Conservation (phyloP, 1,140 invertebrate genomes). For the Littorina saxatilis region DNA sequence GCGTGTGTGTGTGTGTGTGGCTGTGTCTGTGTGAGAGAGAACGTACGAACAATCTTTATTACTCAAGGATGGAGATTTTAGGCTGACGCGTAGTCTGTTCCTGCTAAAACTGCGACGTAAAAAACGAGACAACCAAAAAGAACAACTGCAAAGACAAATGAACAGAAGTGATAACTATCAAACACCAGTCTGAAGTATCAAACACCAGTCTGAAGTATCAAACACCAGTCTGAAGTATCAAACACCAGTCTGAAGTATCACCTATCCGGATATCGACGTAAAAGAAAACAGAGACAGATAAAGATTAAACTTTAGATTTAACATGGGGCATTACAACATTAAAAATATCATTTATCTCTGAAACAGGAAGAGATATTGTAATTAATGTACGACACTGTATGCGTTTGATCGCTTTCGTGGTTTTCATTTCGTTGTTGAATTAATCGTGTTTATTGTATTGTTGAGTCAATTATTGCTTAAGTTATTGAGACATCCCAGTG, state of each 20-base stretch:
- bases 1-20: background rate
- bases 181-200: too few species aligned
- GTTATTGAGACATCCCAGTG: background rate
- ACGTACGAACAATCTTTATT: background rate
- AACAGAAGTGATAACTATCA: too few species aligned
- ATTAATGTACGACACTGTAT: background rate
- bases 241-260: too few species aligned
- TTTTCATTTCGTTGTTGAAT: background rate
- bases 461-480: background rate
- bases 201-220: too few species aligned
- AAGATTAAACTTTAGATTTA: constrained; percentile 3
- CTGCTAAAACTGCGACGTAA: too few species aligned
- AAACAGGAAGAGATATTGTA: background rate
- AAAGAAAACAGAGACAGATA: too few species aligned
- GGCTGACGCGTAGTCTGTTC: too few species aligned
- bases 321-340: background rate
- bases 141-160: too few species aligned
- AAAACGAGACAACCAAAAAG: too few species aligned
- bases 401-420: background rate
- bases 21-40: background rate
- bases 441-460: background rate
- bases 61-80: too few species aligned
- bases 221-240: too few species aligned
- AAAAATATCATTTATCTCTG: background rate
- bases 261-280: too few species aligned